These are phyloP conservation scores for Caenorhabditis elegans DNA, from an alignment of 1,140 invertebrate genomes.

Conservation along the genomic window DNA sequence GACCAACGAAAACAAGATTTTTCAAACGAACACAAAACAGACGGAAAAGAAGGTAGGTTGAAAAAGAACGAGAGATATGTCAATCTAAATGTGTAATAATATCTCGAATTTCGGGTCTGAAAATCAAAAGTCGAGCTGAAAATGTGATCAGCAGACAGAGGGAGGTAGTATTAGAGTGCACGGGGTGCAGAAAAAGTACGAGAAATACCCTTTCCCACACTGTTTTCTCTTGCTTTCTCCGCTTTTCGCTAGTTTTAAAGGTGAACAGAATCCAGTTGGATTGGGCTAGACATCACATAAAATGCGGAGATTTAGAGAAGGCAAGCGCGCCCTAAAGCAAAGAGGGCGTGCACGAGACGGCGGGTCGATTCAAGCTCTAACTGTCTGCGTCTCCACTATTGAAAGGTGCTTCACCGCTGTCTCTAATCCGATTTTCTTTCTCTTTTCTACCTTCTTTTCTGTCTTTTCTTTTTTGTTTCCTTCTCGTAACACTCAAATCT, in stretches of 20 bases:
- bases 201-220: not conserved
- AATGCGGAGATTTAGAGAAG: not conserved
- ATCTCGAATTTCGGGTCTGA: not conserved
- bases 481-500: constrained; percentile 19
- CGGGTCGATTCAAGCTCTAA: not conserved
- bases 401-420: not conserved
- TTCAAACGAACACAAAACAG: not conserved
- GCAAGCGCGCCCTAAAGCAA: constrained; percentile 11
- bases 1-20: not conserved
- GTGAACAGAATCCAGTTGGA: not conserved
- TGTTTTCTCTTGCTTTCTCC: not conserved
- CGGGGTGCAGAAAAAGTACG: not conserved
- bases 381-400: not conserved
- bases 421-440: not conserved
- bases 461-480: not conserved
- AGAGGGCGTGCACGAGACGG: constrained; percentile 6
- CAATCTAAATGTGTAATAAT: not conserved
- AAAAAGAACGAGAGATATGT: not conserved
- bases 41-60: not conserved
- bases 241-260: not conserved
- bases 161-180: not conserved
- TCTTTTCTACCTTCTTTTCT: not conserved
- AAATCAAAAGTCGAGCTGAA: too few relatives aligned
- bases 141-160: not conserved
- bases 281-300: too few relatives aligned